Evolutionary conservation across 2,888 invertebrate genomes (phyloP), one percentile per base, ranked within the genome.

Genomic region (Drosophila pegasa): DNA sequence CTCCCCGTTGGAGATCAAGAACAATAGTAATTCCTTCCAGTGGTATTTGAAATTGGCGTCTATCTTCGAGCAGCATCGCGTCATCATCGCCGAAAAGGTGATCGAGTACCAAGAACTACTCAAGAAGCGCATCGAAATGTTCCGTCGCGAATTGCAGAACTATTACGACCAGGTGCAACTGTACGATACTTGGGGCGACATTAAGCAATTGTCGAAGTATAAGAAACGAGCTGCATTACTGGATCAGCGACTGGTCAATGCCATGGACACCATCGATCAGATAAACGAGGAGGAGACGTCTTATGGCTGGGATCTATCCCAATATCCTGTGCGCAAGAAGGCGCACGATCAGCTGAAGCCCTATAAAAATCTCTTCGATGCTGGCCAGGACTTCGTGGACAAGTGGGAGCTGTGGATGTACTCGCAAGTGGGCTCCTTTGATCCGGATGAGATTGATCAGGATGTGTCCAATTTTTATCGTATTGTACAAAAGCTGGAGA

Each of bases 281-380:
- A 98, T 99, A 86, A 99, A 99, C 91, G 96, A 95, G 89, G 98
- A 99, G 91, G 99, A 99, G 91, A 93, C 94, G 31, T 94, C 98
- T 18, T 98, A 96, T 90, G 97, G 96, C 12, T 98, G 96, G 95
- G 96, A 98, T 88, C 91, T 95, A 9, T 97, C 98, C 0, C 95
- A 96, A 80, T 99, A 98, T 93, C 97, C 98, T 0, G 93, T 96
- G 71, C 94, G 98, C 69, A 97, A 97, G 91, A 92, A 94, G 85
- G 93, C 95, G 0, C 95, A 96, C 71, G 98, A 98, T 83, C 96
- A 94, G 89, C 93, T 99, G 41, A 94, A 94, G 27, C 98, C 98
- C 0, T 99, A 94, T 90, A 96, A 97, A 90, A 95, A 95, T 88
- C 93, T 99, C 0, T 99, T 96, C 90, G 98, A 98, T 89, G 96